Percentiles rank a stretch among this genome's conserved stretches.
These are phyloP conservation scores for Episyrphus balteatus DNA, from an alignment of 1,140 invertebrate species.

Conservation along the genomic window DNA sequence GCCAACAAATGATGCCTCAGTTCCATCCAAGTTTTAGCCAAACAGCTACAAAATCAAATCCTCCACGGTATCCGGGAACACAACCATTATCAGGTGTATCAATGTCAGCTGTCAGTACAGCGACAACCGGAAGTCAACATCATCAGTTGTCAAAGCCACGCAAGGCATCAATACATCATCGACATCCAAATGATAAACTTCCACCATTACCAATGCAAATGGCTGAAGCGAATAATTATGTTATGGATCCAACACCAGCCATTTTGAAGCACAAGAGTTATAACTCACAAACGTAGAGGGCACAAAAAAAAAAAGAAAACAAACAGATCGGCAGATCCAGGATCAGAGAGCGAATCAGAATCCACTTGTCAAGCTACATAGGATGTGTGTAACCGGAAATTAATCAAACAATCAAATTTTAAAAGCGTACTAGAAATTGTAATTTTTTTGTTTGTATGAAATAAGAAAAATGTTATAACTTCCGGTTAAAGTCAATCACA, in stretches of 20 bases:
- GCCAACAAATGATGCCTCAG: background rate
- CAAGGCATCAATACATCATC: conserved; percentile 44
- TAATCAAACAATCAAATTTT: too few species aligned
- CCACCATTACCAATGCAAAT: conserved; percentile 34
- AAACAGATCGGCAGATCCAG: too few species aligned
- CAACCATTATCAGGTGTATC: conserved; percentile 40
- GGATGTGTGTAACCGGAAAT: too few species aligned
- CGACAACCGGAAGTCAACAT: conserved; percentile 4
- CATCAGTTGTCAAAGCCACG: conserved; percentile 45
- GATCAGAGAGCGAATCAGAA: too few species aligned
- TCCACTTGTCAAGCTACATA: too few species aligned
- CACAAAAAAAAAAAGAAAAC: too few species aligned
- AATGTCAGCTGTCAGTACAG: conserved; percentile 48
- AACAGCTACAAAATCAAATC: background rate
- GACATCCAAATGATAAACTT: conserved; percentile 48
- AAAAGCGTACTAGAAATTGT: too few species aligned
- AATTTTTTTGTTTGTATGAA: too few species aligned
- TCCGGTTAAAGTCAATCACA: too few species aligned
- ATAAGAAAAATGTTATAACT: too few species aligned
- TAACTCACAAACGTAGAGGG: conserved; percentile 16
- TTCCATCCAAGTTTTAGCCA: background rate
- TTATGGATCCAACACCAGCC: conserved; percentile 29
- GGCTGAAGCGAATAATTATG: conserved; percentile 35
- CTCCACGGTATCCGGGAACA: conserved; percentile 8
- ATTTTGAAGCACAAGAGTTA: conserved; percentile 28